Evolutionary conservation across 2,113 vertebrate genomes (phyloP).

Genomic region (Cinclus cinclus): DNA sequence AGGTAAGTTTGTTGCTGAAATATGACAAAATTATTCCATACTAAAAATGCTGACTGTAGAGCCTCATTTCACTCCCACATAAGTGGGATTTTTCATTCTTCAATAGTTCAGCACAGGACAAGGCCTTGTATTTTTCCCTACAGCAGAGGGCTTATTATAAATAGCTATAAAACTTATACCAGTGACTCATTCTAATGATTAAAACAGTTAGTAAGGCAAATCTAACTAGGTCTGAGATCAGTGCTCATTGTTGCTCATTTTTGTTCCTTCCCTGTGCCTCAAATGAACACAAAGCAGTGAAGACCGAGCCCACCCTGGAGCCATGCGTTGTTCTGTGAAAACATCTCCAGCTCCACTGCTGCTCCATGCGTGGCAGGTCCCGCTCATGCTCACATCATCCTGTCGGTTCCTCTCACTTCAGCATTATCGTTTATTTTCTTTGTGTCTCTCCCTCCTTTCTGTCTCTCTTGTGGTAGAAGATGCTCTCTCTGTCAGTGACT

Average conservation of each 20-base stretch:
- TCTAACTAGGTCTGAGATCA: not conserved
- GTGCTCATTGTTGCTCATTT: not conserved
- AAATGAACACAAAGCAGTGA: not conserved
- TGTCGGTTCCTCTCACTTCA: conserved; percentile 38
- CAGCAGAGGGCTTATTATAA: not conserved
- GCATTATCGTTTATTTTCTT: conserved; percentile 67
- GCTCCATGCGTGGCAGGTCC: conserved; percentile 2
- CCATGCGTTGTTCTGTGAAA: not conserved
- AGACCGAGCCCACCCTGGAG: not conserved
- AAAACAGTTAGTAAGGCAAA: not conserved
- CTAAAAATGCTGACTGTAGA: not conserved
- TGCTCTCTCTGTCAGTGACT: conserved; percentile 82
- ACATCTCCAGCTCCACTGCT: conserved; percentile 38
- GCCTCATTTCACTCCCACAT: rapidly evolving
- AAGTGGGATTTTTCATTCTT: not conserved
- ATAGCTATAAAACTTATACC: not conserved
- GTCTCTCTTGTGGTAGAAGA: conserved; percentile 81
- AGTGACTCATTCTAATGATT: not conserved
- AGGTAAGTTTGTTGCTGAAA: not conserved
- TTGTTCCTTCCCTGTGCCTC: not conserved
- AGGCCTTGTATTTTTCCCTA: not conserved
- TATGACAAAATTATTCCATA: not conserved
- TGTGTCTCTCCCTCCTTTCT: conserved; percentile 70
- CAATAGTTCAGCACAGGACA: not conserved
- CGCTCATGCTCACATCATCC: conserved; percentile 7